A percentile compares a stretch with the other conserved stretches of the same genome.
Conservation (phyloP, 2,113 vertebrate species). For the Anarhynchus alexandrinus region DNA sequence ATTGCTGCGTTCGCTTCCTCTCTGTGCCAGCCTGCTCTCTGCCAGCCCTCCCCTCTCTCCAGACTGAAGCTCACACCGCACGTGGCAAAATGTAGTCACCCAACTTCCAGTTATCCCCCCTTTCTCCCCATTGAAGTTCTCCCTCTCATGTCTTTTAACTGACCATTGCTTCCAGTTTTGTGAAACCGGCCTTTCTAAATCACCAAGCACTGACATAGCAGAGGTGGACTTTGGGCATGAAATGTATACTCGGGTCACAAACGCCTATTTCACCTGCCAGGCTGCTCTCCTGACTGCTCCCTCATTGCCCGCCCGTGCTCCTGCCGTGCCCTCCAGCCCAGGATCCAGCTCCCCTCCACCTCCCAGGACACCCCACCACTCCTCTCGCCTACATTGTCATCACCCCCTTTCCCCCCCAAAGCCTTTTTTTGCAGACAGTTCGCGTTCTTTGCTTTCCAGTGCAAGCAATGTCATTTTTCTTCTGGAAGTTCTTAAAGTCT, state of each 20-base stretch:
- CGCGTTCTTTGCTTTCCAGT: not conserved
- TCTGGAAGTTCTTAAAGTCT: not conserved
- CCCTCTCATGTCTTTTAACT: not conserved
- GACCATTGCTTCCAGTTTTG: not conserved
- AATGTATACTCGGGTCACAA: not conserved
- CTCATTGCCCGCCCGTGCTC: not conserved
- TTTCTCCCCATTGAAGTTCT: not conserved
- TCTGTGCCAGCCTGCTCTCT: not conserved
- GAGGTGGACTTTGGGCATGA: not conserved
- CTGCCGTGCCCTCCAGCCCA: not conserved
- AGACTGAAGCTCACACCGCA: not conserved
- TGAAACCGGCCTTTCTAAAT: not conserved
- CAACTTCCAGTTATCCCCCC: not conserved
- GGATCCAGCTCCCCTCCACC: not conserved
- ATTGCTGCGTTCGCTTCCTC: not conserved
- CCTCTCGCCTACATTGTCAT: not conserved
- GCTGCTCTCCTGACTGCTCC: not conserved
- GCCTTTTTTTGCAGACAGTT: not conserved
- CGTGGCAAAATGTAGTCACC: rapidly evolving
- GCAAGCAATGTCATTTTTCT: not conserved
- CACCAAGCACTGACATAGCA: not conserved
- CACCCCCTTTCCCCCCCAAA: not conserved
- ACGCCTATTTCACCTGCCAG: not conserved
- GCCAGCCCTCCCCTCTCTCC: not conserved
- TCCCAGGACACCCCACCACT: not conserved